These are phyloP conservation scores for Nephrotoma flavescens DNA, from an alignment of 2,888 invertebrate genomes.

Conservation along the genomic window DNA sequence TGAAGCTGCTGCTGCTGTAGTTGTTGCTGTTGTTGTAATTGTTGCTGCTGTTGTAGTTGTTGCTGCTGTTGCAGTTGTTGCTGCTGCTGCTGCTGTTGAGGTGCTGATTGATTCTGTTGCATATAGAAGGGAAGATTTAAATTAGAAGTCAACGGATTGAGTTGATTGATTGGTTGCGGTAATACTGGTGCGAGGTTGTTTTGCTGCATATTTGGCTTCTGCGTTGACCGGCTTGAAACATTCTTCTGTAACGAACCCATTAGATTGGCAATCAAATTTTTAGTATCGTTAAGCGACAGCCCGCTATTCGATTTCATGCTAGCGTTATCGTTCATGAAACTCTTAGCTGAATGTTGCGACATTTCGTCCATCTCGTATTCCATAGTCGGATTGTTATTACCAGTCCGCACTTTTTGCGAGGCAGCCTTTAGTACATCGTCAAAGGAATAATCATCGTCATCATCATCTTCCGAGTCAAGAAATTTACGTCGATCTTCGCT, in stretches of 20 bases:
- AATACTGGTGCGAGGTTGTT: background rate
- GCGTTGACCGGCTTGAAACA: slow-evolving; percentile 13
- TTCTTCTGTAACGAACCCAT: slow-evolving; percentile 41
- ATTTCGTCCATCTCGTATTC: slow-evolving; percentile 14
- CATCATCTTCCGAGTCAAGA: slow-evolving; percentile 47
- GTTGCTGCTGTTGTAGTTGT: slow-evolving; percentile 9
- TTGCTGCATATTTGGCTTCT: slow-evolving; percentile 9
- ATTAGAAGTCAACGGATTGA: background rate
- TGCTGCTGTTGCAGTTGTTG: background rate
- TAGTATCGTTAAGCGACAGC: slow-evolving; percentile 37
- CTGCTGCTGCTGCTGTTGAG: background rate
- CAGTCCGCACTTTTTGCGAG: slow-evolving; percentile 43
- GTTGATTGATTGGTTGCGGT: background rate
- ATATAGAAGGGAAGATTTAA: background rate
- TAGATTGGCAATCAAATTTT: slow-evolving; percentile 45
- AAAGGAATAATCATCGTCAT: slow-evolving; percentile 69
- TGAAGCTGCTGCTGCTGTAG: slow-evolving; percentile 14
- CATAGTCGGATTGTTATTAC: slow-evolving; percentile 27
- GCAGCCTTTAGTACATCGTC: slow-evolving; percentile 70
- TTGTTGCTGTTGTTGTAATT: background rate
- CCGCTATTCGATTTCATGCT: slow-evolving; percentile 8
- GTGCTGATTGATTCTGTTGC: background rate
- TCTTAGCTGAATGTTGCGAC: slow-evolving; percentile 22
- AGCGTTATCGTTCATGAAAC: slow-evolving; percentile 14
- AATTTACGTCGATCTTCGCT: slow-evolving; percentile 21